These are phyloP conservation scores for Gallinago nigripennis DNA, from an alignment of 2,797 vertebrate species.

Conservation along the genomic window DNA sequence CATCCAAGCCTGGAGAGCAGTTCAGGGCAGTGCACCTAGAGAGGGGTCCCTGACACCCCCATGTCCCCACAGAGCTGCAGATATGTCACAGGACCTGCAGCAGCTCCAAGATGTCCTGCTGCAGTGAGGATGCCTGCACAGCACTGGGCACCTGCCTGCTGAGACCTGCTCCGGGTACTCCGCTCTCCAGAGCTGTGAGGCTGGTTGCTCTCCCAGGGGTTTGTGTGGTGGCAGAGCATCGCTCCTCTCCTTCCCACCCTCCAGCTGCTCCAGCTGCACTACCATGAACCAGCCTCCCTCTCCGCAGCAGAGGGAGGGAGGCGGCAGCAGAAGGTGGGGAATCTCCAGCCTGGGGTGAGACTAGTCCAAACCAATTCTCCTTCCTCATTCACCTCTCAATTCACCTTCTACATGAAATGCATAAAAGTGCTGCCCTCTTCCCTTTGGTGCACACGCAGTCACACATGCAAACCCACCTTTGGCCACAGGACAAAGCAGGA, in stretches of 20 bases:
- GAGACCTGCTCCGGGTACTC: background rate
- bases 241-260: background rate
- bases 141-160: background rate
- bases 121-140: background rate
- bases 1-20: background rate
- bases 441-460: background rate
- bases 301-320: background rate
- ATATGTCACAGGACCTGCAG: background rate
- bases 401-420: background rate
- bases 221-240: background rate
- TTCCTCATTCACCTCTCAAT: background rate
- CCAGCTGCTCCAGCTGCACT: background rate
- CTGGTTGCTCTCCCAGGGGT: background rate
- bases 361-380: background rate
- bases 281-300: background rate
- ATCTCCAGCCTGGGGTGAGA: background rate
- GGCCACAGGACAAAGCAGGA: background rate
- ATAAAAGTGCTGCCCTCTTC: background rate
- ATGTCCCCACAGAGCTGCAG: background rate
- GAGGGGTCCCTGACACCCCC: background rate
- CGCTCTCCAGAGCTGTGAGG: background rate
- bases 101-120: background rate
- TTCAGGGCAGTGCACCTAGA: rapidly evolving
- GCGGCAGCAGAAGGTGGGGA: background rate
- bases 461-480: background rate